Evolutionary conservation across 2,113 vertebrate species (phyloP), one percentile per base, ranked within the genome.

Genomic region (Nycticorax nycticorax): DNA sequence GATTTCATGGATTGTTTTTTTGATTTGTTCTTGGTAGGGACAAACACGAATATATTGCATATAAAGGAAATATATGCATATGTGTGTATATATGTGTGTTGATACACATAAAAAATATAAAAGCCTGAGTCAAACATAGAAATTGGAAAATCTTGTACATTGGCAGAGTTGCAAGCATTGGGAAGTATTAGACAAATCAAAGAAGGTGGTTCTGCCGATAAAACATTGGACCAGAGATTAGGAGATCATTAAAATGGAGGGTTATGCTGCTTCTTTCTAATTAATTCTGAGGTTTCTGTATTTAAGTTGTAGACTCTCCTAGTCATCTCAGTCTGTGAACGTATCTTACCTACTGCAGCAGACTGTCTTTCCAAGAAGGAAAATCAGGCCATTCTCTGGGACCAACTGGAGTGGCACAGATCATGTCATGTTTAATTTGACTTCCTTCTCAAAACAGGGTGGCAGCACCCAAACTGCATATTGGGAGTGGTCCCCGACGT

Each of bases 401-500:
- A 59, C 35, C 43, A 52, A 1, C 12, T 66, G 57, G 24, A 59
- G 24, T 10, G 52, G 21, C 57, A 88, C 13, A 64, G 23, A 48
- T 35, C 12, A 5, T 24, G 13, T 17, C 6, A 14, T 15, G 5
- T 68, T 76, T 71, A 32, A 23, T 66, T 53, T 59, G 28, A 30
- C 11, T n/a, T 73, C 59, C 45, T 78, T 75, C 76, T 77, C 15
- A 10, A 56, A 64, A 45, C 43, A 52, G 27, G 45, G 39, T 23
- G 26, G 30, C 30, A n/a, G 45, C 45, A 33, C 32, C 45, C 26
- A 53, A 78, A 27, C 8, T 45, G 12, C 9, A 2, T 9, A 10
- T 10, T 39, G 28, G 27, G 14, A 57, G 43, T 26, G 27, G 27
- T 26, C 15, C 11, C 43, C 3, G 7, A 4, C 0, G 0, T 32